Conservation (phyloP, 1,140 invertebrate genomes). For the Brevipalpus yothersi region DNA sequence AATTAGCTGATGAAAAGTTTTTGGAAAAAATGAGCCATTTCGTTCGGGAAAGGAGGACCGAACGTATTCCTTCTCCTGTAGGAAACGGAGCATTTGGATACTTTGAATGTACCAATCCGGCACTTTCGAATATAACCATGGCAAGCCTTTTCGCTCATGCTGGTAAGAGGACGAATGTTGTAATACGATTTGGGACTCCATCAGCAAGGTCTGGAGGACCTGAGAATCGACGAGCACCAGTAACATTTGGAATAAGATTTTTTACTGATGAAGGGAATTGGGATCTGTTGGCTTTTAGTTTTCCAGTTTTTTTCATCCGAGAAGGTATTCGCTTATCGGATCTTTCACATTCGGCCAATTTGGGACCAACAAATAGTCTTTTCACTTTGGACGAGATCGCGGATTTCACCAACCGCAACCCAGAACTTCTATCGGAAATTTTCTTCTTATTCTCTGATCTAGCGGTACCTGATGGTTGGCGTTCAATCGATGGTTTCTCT, state of each 20-base stretch:
- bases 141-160: conserved; percentile 52
- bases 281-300: conserved; percentile 90
- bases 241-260: conserved; percentile 83
- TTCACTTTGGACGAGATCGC: conserved; percentile 84
- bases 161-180: conserved; percentile 58
- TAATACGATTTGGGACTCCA: conserved; percentile 59
- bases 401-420: conserved; percentile 72
- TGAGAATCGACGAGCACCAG: conserved; percentile 63
- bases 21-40: conserved; percentile 75
- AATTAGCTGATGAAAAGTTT: conserved; percentile 61
- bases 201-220: conserved; percentile 69
- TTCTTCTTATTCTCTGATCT: conserved; percentile 67
- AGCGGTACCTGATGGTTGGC: conserved; percentile 70
- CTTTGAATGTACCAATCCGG: conserved; percentile 67
- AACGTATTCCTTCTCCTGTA: conserved; percentile 91
- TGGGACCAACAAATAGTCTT: conserved; percentile 77
- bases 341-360: conserved; percentile 78
- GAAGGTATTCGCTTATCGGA: conserved; percentile 74
- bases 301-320: conserved; percentile 83
- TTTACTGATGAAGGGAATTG: conserved; percentile 89
- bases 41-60: conserved; percentile 73
- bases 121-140: conserved; percentile 58
- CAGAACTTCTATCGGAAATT: conserved; percentile 66
- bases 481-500: conserved; percentile 85
- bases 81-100: conserved; percentile 89